Evolutionary conservation across 2,113 vertebrate genomes (phyloP).

Genomic region (Hippocampus comes): DNA sequence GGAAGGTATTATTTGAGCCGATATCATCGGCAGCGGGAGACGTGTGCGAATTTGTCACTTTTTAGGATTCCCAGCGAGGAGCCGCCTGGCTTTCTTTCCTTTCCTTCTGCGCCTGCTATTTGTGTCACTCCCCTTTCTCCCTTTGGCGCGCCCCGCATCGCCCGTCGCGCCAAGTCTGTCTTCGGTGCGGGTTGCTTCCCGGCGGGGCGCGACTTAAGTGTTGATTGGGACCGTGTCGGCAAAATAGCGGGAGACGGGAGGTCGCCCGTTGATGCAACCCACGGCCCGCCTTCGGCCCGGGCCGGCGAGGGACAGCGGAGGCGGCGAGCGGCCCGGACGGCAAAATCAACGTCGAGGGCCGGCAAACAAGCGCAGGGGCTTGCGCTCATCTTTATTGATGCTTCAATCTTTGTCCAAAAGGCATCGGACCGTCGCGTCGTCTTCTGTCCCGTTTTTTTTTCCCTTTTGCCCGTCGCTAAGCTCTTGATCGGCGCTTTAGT

Average conservation of each 20-base stretch:
- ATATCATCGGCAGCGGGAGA: slow-evolving; percentile 12
- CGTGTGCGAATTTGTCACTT: neutral
- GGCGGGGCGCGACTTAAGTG: slow-evolving; percentile 59
- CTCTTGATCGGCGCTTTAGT: neutral
- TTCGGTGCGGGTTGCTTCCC: slow-evolving; percentile 56
- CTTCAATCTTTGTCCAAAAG: slow-evolving; percentile 1
- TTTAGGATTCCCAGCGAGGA: slow-evolving; percentile 43
- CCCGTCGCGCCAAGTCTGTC: slow-evolving; percentile 45
- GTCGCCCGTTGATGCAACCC: slow-evolving; percentile 30
- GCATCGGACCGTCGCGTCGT: neutral
- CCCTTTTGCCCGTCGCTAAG: neutral
- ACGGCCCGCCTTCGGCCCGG: slow-evolving; percentile 32
- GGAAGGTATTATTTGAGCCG: slow-evolving; percentile 18
- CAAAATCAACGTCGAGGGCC: slow-evolving; percentile 33
- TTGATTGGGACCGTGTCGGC: slow-evolving; percentile 70
- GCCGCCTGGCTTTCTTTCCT: slow-evolving; percentile 30
- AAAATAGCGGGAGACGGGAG: slow-evolving; percentile 55
- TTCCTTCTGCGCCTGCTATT: slow-evolving; percentile 40
- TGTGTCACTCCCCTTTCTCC: slow-evolving; percentile 20
- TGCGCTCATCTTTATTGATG: slow-evolving; percentile 24
- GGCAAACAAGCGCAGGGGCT: slow-evolving; percentile 16
- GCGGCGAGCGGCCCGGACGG: slow-evolving; percentile 5
- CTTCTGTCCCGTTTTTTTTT: neutral
- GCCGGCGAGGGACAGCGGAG: slow-evolving; percentile 45
- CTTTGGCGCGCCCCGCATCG: slow-evolving; percentile 33